Base-by-base conservation (phyloP, 2,888 invertebrate genomes). In the Platycnemis pennipes region DNA sequence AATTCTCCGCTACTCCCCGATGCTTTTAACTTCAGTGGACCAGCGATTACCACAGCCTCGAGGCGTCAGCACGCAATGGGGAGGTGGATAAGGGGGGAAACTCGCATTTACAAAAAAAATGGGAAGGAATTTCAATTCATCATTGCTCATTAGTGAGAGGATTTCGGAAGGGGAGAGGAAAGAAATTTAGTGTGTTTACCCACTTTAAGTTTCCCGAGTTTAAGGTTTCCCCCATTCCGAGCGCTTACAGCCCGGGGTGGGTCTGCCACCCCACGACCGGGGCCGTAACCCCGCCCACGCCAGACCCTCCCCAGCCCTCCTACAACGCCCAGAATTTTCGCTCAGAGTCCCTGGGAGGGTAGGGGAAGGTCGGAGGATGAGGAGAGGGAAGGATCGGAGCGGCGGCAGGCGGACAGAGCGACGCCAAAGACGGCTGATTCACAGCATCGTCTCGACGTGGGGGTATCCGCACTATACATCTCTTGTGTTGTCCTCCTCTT, bases 391-490 rank as follows among this genome's bases (percentile, higher is more conserved):
- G 53, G 49, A 19, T 16, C 13, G 4, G 49, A n/a, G 45, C 19
- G n/a, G 31, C 31, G 37, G 37, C 22, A 53, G 89, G 42, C 56
- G 91, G 91, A 69, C 91, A 91, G 63, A 44, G 91, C n/a, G 91
- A 44, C 91, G 69, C 91, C 91, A 69, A n/a, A 8, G n/a, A 8
- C 22, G 91, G 44, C 69, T 91, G 91, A 91, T 63, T 91, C 63
- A 91, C 91, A 91, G 42, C 91, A n/a, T 44, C 63, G 63, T 91
- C 91, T 63, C 56, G 63, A 44, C 91, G 91, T 7, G 44, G 19
- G 77, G 63, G 91, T 69, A 91, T 44, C 91, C 63, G 91, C 91
- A 69, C 91, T 44, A 69, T 45, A 91, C n/a, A 91, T 45, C 44
- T 91, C 91, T 88, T 42, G 1, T 2, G 77, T 13, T 1, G 2